Percentiles rank a stretch among this genome's conserved stretches.
These are phyloP conservation scores for Dryas iulia DNA, from an alignment of 1,140 invertebrate species.

Conservation along the genomic window DNA sequence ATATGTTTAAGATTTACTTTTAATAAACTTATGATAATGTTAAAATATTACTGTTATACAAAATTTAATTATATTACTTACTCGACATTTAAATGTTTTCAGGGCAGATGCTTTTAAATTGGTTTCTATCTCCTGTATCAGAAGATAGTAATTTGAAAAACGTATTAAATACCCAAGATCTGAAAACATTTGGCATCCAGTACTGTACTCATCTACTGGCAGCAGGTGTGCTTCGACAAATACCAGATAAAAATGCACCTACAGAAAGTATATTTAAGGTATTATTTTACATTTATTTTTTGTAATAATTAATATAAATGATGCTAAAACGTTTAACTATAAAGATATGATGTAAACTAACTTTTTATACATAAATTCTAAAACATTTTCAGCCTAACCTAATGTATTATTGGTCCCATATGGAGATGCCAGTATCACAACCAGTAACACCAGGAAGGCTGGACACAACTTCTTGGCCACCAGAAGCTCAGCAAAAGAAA, in stretches of 20 bases:
- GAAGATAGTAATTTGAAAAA: constrained; percentile 85
- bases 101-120: constrained; percentile 95
- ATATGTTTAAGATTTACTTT: too few relatives aligned
- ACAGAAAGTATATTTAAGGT: constrained; percentile 89
- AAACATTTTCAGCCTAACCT: constrained; percentile 86
- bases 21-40: too few relatives aligned
- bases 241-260: constrained; percentile 85
- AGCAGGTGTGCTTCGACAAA: constrained; percentile 90
- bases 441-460: constrained; percentile 85
- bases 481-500: constrained; percentile 41
- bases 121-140: constrained; percentile 89
- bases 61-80: background rate
- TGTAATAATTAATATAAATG: too few relatives aligned
- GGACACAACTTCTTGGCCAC: constrained; percentile 71
- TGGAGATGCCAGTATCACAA: constrained; percentile 84
- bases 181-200: constrained; percentile 88
- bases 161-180: constrained; percentile 84
- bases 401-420: constrained; percentile 94
- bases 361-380: background rate
- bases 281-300: constrained; percentile 44
- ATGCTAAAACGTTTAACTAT: background rate
- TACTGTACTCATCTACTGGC: constrained; percentile 95
- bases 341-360: too few relatives aligned
- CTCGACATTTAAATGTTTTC: constrained; percentile 41
- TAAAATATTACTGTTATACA: background rate